Evolutionary conservation across 2,113 vertebrate genomes (phyloP), one percentile per base, ranked within the genome.

Genomic region (Aspiorhynchus laticeps): DNA sequence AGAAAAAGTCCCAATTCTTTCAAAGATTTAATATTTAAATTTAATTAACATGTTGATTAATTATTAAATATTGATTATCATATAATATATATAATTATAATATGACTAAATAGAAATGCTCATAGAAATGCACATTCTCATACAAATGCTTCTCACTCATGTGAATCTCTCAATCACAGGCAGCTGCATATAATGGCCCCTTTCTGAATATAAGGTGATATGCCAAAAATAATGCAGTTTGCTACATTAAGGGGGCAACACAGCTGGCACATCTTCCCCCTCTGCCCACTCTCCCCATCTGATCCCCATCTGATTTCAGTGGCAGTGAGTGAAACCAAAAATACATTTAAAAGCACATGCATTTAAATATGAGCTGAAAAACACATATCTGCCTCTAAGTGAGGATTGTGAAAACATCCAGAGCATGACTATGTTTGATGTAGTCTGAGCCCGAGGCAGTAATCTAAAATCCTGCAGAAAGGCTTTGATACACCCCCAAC

Each of bases 391-490:
- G 41, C 63, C 19, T 81, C 38, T 53, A 51, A 24, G 81, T 82
- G 46, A 71, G 63, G 33, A 43, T 31, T 73, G 46, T 74, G 67
- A 84, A 84, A 84, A 53, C 31, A 73, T 56, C 67, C 67, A 84
- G 82, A 84, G 82, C 82, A 51, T 84, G 43, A 48, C 80, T 38
- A n/a, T 83, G 33, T 74, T 28, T 71, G 15, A 83, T 36, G 63
- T 43, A 19, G 26, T 21, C 19, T 33, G 10, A 69, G 28, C 82
- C 82, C 4, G 31, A 71, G 82, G 26, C 81, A 36, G 15, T 14
- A 17, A 74, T 84, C 48, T 73, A 26, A 84, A 84, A 74, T 84
- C 43, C 82, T 73, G 67, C 46, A 84, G 7, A 73, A 84, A 73
- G 33, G 43, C 48, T 73, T 84, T 71, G 65, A 71, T 33, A 53